A percentile compares a stretch with the other conserved stretches of the same genome.
phyloP scores from a whole-genome alignment of 1,140 invertebrate species.

The Pissodes strobi region DNA sequence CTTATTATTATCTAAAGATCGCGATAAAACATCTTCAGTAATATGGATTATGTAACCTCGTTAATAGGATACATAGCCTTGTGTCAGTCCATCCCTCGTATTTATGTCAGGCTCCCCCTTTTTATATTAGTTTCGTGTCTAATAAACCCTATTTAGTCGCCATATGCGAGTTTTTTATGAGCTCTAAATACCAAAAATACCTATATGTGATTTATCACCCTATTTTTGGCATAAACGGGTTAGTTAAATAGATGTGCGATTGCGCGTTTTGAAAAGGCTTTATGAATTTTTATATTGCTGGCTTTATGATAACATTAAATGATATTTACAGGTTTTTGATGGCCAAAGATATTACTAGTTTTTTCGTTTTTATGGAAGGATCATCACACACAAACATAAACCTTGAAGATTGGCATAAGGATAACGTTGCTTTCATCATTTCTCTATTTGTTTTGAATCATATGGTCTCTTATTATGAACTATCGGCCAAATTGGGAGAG shows the following conservation, averaged over 20 bases:
- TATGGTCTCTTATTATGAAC: no score
- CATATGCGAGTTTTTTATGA: slow-evolving; percentile 30
- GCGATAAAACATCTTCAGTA: slow-evolving; percentile 19
- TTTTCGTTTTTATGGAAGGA: no score
- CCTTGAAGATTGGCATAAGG: no score
- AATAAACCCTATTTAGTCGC: slow-evolving; percentile 30
- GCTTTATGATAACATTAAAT: no score
- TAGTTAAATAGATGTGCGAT: background rate
- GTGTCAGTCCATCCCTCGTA: slow-evolving; percentile 28
- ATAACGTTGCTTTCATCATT: no score
- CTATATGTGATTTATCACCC: slow-evolving; percentile 23
- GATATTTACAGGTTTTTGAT: no score
- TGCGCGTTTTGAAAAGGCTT: background rate
- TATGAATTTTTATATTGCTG: no score
- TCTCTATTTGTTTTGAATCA: no score
- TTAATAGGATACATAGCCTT: slow-evolving; percentile 10
- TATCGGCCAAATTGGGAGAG: no score
- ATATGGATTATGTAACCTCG: slow-evolving; percentile 2
- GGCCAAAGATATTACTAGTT: no score
- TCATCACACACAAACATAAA: no score
- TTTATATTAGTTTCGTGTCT: slow-evolving; percentile 28
- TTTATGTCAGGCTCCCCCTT: slow-evolving; percentile 25
- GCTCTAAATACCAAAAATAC: slow-evolving; percentile 27
- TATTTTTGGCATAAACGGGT: background rate
- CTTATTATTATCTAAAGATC: slow-evolving; percentile 1